phyloP scores from a whole-genome alignment of 2,888 invertebrate genomes.

The Nesidiocoris tenuis region DNA sequence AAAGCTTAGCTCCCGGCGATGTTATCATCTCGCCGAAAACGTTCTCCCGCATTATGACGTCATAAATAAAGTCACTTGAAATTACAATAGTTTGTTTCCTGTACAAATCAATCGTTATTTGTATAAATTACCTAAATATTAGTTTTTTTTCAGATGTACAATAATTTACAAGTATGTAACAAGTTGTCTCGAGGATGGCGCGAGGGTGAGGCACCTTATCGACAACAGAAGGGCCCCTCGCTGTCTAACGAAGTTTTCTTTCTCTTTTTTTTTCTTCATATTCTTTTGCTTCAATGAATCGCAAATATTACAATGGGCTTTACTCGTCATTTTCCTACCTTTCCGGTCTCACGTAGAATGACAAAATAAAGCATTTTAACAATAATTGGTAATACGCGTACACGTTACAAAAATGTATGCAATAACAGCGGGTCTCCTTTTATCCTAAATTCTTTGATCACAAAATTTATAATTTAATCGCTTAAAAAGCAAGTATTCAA shows the following conservation, averaged over 20 bases:
- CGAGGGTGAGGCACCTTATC: slow-evolving; percentile 31
- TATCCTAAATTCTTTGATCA: slow-evolving; percentile 45
- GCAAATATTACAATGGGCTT: slow-evolving; percentile 29
- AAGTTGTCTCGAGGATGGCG: slow-evolving; percentile 41
- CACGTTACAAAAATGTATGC: slow-evolving; percentile 38
- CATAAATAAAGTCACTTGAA: slow-evolving; percentile 37
- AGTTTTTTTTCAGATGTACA: slow-evolving; percentile 45
- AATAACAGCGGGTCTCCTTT: slow-evolving; percentile 40
- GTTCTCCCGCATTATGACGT: slow-evolving; percentile 30
- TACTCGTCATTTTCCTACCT: slow-evolving; percentile 17
- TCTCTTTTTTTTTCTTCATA: too few relatives aligned
- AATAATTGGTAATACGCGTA: slow-evolving; percentile 46
- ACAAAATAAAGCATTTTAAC: slow-evolving; percentile 47
- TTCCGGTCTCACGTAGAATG: slow-evolving; percentile 16
- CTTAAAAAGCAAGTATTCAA: slow-evolving; percentile 34
- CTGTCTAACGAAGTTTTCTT: slow-evolving; percentile 28
- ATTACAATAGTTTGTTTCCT: slow-evolving; percentile 37
- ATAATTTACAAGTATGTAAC: slow-evolving; percentile 48
- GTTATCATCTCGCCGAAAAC: slow-evolving; percentile 16
- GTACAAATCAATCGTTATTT: slow-evolving; percentile 46
- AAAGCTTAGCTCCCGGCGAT: slow-evolving; percentile 13
- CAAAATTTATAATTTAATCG: slow-evolving; percentile 43
- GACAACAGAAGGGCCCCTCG: slow-evolving; percentile 40
- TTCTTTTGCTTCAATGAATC: background rate
- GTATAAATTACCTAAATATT: slow-evolving; percentile 49